Evolutionary conservation across 2,888 invertebrate genomes (phyloP).

Genomic region (Orthosia incerta): DNA sequence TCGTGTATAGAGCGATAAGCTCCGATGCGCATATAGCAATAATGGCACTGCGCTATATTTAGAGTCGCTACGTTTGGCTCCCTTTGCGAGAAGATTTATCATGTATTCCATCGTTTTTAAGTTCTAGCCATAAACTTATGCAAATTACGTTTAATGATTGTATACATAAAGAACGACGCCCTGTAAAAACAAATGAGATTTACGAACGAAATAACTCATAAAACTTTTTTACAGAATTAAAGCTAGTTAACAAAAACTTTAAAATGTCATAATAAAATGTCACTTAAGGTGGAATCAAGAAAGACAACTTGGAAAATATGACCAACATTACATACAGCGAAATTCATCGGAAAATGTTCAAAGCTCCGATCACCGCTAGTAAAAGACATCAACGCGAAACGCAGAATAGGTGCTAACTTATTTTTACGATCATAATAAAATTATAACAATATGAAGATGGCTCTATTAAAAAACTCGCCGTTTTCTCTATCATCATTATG

Average conservation of each 20-base stretch:
- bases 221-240: not conserved
- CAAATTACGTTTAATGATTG: slow-evolving; percentile 47
- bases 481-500: not conserved
- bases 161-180: slow-evolving; percentile 17
- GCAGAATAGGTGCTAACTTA: slow-evolving; percentile 16
- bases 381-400: slow-evolving; percentile 68
- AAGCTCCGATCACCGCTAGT: slow-evolving; percentile 33
- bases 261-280: not conserved
- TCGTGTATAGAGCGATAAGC: slow-evolving; percentile 86
- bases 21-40: slow-evolving; percentile 83
- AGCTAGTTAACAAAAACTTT: not conserved
- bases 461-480: not conserved
- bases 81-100: slow-evolving; percentile 71
- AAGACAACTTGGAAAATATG: not conserved
- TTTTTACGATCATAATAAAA: slow-evolving; percentile 7
- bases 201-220: not conserved
- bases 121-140: slow-evolving; percentile 43
- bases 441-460: not conserved
- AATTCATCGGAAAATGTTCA: slow-evolving; percentile 20
- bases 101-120: slow-evolving; percentile 71
- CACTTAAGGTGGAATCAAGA: not conserved
- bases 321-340: not conserved
- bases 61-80: slow-evolving; percentile 82
- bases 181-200: slow-evolving; percentile 19
- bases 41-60: slow-evolving; percentile 83